These are phyloP conservation scores for Gorsachius magnificus DNA, from an alignment of 2,797 vertebrate genomes.

Conservation along the genomic window DNA sequence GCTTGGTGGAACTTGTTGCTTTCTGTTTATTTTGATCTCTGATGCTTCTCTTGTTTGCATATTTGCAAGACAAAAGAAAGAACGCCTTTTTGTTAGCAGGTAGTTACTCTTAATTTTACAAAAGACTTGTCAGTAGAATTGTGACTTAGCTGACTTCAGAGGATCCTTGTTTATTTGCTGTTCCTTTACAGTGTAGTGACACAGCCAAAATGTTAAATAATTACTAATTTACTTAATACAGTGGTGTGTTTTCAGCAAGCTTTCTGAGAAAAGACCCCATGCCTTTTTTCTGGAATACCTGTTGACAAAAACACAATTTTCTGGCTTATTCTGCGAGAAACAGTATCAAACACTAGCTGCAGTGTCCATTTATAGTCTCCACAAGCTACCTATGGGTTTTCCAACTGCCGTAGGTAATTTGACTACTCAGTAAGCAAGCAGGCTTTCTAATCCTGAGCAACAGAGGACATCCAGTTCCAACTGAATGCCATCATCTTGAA, in stretches of 20 bases:
- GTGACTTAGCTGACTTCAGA: background rate
- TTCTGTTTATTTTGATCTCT: constrained; percentile 10
- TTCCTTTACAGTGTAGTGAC: background rate
- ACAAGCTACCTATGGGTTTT: constrained; percentile 31
- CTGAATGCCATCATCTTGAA: background rate
- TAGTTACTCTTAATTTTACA: background rate
- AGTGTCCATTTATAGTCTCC: background rate
- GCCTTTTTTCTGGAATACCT: background rate
- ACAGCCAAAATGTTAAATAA: background rate
- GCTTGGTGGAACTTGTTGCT: background rate
- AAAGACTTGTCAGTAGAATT: background rate
- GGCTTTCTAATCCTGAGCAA: constrained; percentile 15
- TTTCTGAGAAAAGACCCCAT: background rate
- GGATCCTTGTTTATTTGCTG: background rate
- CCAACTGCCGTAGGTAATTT: background rate
- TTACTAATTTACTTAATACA: background rate
- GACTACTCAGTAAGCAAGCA: constrained; percentile 21
- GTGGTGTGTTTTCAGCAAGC: background rate
- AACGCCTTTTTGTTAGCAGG: background rate
- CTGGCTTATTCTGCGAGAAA: background rate
- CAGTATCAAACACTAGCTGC: background rate
- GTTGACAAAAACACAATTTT: background rate
- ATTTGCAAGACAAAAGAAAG: background rate
- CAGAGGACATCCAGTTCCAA: constrained; percentile 15
- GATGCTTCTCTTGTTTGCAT: background rate